Percentiles rank a stretch among this genome's conserved stretches.
Evolutionary conservation across 2,888 invertebrate genomes (phyloP).

Genomic region (Euspilapteryx auroguttella): DNA sequence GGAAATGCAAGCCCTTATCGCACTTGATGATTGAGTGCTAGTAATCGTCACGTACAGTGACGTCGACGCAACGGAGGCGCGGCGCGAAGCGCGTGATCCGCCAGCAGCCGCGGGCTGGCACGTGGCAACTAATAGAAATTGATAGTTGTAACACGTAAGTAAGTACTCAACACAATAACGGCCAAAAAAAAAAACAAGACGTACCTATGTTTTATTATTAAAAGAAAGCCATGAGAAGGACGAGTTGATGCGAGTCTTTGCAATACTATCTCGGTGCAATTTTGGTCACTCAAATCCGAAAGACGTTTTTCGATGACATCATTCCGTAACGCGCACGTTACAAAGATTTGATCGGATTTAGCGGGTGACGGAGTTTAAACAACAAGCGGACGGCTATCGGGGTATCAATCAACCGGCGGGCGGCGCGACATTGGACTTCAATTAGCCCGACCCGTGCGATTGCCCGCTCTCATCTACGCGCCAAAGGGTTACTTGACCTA

Average conservation of each 20-base stretch:
- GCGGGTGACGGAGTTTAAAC: conserved; percentile 23
- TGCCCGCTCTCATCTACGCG: conserved; percentile 25
- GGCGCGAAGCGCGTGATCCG: conserved; percentile 11
- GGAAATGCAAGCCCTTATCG: conserved; percentile 41
- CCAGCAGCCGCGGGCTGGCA: conserved; percentile 23
- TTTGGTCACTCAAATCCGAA: too few relatives aligned
- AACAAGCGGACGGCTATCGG: conserved; percentile 36
- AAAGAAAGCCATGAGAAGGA: too few relatives aligned
- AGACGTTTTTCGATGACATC: too few relatives aligned
- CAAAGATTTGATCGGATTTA: conserved; percentile 5
- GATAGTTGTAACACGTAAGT: conserved; percentile 41
- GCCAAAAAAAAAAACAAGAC: too few relatives aligned
- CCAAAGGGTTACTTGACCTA: conserved; percentile 57
- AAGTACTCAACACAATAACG: too few relatives aligned
- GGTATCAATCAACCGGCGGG: conserved; percentile 56
- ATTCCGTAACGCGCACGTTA: conserved; percentile 19
- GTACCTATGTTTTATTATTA: too few relatives aligned
- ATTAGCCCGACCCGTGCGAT: conserved; percentile 56
- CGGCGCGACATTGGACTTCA: conserved; percentile 57
- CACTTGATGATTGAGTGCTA: conserved; percentile 21
- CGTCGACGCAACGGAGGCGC: too few relatives aligned
- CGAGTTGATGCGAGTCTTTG: too few relatives aligned
- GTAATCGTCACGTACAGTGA: too few relatives aligned
- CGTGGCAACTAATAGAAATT: conserved; percentile 59
- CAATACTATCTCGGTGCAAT: too few relatives aligned